Evolutionary conservation across 2,888 invertebrate genomes (phyloP), one percentile per base, ranked within the genome.

Genomic region (Brachypalpus laphriformis): DNA sequence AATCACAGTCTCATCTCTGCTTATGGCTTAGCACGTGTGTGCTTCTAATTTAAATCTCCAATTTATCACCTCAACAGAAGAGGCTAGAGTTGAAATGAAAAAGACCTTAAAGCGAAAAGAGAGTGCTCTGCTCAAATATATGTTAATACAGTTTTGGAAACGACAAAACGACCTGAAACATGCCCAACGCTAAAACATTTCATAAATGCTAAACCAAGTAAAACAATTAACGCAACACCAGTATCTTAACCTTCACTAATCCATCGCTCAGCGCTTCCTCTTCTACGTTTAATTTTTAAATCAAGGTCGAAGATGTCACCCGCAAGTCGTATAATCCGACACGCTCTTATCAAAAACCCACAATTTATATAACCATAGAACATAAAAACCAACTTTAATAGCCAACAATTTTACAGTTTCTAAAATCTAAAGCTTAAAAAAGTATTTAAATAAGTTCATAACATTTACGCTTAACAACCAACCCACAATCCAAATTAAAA

Each of bases 381-480:
- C 61, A 61, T 49, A 57, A 61, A 51, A 61, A 47, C 8, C 20
- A 22, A 9, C 25, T 51, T 63, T 54, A 20, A 63, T 28, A 59
- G 18, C 51, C 31, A 42, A 34, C 61, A 28, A 31, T 63, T 63
- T 63, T 42, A 74, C 51, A 18, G 71, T 40, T 59, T 18, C n/a
- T 6, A 4, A 63, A 31, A 63, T 25, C 9, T 25, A n/a, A 40
- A 42, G 40, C 40, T 59, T 40, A 20, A 28, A 28, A 51, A 42
- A 11, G 2, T 18, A 71, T 71, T 71, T 57, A 71, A 71, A 37
- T 28, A 40, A 51, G 22, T 70, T 47, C 70, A 47, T 57, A 70
- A 34, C 70, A 57, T 70, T 45, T 47, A 70, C 42, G 56, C 20
- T 54, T 61, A 25, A 25, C 61, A 45, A 31, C 47, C 16, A 28